Evolutionary conservation across 2,888 invertebrate genomes (phyloP).

Genomic region (Epiblema foenella): DNA sequence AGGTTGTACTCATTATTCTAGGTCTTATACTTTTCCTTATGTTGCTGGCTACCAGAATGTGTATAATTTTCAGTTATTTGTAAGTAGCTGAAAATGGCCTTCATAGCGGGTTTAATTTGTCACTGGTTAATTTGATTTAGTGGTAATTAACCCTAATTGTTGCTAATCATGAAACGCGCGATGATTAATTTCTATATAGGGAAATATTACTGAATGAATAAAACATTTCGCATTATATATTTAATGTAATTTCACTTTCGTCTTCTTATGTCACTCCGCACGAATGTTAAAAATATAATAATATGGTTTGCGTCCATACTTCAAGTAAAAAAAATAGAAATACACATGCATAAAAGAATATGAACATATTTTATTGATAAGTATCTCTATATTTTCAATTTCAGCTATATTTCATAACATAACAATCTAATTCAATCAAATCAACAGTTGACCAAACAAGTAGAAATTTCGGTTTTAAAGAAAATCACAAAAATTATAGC

Average conservation of each 20-base stretch:
- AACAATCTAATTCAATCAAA: background rate
- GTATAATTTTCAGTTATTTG: background rate
- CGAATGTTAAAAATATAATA: background rate
- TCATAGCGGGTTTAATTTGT: conserved; percentile 19
- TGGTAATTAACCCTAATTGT: conserved; percentile 35
- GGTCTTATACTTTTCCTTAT: background rate
- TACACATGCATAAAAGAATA: no score
- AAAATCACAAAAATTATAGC: background rate
- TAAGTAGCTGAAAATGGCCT: conserved; percentile 20
- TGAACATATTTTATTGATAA: background rate
- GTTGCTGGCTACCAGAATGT: background rate
- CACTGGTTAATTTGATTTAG: conserved; percentile 41
- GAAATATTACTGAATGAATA: conserved; percentile 51
- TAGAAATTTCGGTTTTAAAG: background rate
- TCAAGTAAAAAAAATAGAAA: background rate
- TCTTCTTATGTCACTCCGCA: background rate
- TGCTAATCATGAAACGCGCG: conserved; percentile 29
- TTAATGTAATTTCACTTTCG: background rate
- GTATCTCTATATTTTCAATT: background rate
- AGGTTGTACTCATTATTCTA: background rate
- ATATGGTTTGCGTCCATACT: background rate
- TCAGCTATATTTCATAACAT: background rate
- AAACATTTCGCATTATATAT: conserved; percentile 23
- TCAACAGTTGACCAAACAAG: background rate
- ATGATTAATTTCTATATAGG: conserved; percentile 35